These are phyloP conservation scores for Montipora sp. DNA, from an alignment of 64 coral and sea anemone species.

Conservation along the genomic window DNA sequence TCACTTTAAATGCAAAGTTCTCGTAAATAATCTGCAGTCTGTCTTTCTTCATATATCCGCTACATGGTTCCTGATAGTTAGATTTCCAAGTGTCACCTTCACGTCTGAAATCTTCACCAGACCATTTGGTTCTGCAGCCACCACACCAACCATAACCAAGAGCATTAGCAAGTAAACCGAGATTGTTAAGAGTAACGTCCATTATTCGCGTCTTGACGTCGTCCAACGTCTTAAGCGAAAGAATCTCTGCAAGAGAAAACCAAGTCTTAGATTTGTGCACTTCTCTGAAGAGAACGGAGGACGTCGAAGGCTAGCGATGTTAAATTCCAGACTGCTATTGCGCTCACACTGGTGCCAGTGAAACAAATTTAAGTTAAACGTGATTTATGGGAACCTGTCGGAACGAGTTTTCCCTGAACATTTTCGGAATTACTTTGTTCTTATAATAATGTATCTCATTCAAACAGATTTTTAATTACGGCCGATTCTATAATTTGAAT, in stretches of 20 bases:
- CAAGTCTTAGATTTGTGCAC: background rate
- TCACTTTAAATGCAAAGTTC: conserved; percentile 51
- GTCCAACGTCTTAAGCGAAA: background rate
- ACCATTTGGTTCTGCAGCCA: conserved; percentile 31
- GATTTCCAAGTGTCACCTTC: conserved; percentile 58
- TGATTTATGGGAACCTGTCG: too few relatives aligned
- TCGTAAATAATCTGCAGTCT: conserved; percentile 49
- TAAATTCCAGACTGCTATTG: too few relatives aligned
- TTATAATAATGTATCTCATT: too few relatives aligned
- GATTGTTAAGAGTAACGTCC: conserved; percentile 14
- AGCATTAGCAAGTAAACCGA: conserved; percentile 43
- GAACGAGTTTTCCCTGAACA: too few relatives aligned
- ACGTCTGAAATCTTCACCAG: conserved; percentile 49
- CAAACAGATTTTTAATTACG: too few relatives aligned
- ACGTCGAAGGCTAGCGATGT: background rate
- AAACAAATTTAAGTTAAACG: too few relatives aligned
- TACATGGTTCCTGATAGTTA: conserved; percentile 25
- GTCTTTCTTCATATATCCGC: conserved; percentile 28
- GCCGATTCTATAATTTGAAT: too few relatives aligned
- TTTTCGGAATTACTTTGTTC: too few relatives aligned
- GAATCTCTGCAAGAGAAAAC: background rate
- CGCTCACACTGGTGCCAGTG: too few relatives aligned
- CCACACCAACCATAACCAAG: conserved; percentile 64
- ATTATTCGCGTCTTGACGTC: conserved; percentile 64
- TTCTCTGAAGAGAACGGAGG: background rate